Percentiles rank a stretch among this genome's conserved stretches.
Evolutionary conservation across 1,140 invertebrate species (phyloP).

Genomic region (Dreissena polymorpha): DNA sequence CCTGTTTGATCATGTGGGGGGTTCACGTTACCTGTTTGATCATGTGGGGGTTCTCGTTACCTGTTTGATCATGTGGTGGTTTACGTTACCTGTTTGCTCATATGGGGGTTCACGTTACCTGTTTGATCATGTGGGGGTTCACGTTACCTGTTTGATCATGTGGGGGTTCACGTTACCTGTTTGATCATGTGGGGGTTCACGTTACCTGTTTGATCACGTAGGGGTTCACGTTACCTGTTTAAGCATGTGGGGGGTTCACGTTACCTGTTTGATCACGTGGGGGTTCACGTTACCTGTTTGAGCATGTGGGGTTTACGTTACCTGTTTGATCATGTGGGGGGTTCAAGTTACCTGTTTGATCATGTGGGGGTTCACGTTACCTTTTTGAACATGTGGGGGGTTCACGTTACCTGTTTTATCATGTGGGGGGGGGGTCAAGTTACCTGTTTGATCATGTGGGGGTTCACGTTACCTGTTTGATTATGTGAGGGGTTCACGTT

Average conservation of each 20-base stretch:
- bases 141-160: constrained; percentile 71
- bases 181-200: constrained; percentile 68
- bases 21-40: constrained; percentile 66
- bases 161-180: too few relatives aligned
- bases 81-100: too few relatives aligned
- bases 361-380: constrained; percentile 68
- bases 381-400: constrained; percentile 68
- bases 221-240: too few relatives aligned
- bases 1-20: constrained; percentile 68
- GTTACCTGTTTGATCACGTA: too few relatives aligned
- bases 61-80: constrained; percentile 68
- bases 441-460: constrained; percentile 69
- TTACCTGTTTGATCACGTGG: constrained; percentile 69
- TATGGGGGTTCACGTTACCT: too few relatives aligned
- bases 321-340: constrained; percentile 68
- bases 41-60: constrained; percentile 66
- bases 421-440: constrained; percentile 66
- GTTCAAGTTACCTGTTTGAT: constrained; percentile 68
- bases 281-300: too few relatives aligned
- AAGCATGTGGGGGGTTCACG: constrained; percentile 65
- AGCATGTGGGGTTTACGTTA: constrained; percentile 69
- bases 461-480: too few relatives aligned
- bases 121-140: constrained; percentile 68
- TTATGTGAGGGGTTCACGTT: constrained; percentile 65
- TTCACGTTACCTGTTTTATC: constrained; percentile 67